phyloP scores from a whole-genome alignment of 53 echinoderm and acorn worm genomes.

The Apostichopus leukothele region DNA sequence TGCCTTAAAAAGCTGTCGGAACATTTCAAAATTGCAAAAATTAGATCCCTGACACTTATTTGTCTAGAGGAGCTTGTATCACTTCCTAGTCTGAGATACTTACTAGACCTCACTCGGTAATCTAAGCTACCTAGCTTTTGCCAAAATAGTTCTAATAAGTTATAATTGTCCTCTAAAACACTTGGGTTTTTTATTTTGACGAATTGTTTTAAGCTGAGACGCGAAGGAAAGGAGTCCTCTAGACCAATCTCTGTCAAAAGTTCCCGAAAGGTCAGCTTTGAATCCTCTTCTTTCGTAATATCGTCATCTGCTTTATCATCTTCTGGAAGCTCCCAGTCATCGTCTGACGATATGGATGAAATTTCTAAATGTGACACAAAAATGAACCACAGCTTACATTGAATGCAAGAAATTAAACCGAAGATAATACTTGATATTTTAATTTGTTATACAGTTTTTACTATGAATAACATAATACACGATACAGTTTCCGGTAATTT shows the following conservation, averaged over 20 bases:
- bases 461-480: no score
- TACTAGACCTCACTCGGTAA: neutral
- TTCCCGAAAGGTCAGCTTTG: neutral
- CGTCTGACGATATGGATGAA: neutral
- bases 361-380: neutral
- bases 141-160: neutral
- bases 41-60: neutral
- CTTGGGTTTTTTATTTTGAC: neutral
- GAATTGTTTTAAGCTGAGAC: neutral
- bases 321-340: neutral
- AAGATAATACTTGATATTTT: no score
- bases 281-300: neutral
- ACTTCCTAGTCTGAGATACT: neutral
- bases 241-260: neutral
- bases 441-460: no score
- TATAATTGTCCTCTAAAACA: neutral
- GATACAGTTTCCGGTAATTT: no score
- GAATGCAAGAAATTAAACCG: neutral
- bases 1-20: constrained; percentile 37
- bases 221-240: neutral
- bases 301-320: neutral
- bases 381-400: neutral
- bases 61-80: no score
- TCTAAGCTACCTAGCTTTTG: constrained; percentile 18
- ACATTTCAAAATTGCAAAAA: constrained; percentile 28